Percentiles rank a stretch among this genome's conserved stretches.
These are phyloP conservation scores for Gandaritis pyraliata DNA, from an alignment of 2,888 invertebrate species.

Conservation along the genomic window DNA sequence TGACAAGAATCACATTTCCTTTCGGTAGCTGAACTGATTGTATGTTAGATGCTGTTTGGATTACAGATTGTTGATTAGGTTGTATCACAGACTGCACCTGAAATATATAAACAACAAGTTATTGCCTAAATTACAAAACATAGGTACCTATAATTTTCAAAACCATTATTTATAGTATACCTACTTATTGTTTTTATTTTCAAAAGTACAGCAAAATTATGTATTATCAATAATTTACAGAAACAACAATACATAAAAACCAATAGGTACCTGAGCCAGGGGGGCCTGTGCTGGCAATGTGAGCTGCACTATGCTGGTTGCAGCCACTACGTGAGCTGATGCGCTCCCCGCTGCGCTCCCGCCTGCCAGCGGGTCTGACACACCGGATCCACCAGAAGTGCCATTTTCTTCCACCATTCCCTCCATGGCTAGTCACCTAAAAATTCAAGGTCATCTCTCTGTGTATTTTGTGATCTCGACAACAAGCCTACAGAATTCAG, in stretches of 20 bases:
- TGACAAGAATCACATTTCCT: constrained; percentile 94
- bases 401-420: constrained; percentile 97
- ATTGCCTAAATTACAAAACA: constrained; percentile 1
- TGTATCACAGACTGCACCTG: constrained; percentile 98
- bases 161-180: background rate
- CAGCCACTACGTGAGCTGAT: constrained; percentile 78
- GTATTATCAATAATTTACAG: background rate
- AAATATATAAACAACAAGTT: constrained; percentile 31
- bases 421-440: constrained; percentile 92
- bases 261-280: constrained; percentile 83
- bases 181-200: background rate
- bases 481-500: constrained; percentile 38
- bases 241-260: constrained; percentile 20
- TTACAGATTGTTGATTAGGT: constrained; percentile 97
- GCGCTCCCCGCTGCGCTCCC: constrained; percentile 63
- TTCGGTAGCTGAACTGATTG: constrained; percentile 93
- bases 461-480: constrained; percentile 71
- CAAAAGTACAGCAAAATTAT: background rate
- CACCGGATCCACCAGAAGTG: constrained; percentile 71
- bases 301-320: constrained; percentile 94
- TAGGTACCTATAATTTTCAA: background rate
- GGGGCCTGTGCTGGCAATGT: constrained; percentile 88
- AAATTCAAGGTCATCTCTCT: constrained; percentile 83
- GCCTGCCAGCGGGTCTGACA: constrained; percentile 67
- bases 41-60: constrained; percentile 95